Percentiles rank a stretch among this genome's conserved stretches.
phyloP scores from a whole-genome alignment of 2,797 vertebrate genomes.

The Pygocentrus nattereri region DNA sequence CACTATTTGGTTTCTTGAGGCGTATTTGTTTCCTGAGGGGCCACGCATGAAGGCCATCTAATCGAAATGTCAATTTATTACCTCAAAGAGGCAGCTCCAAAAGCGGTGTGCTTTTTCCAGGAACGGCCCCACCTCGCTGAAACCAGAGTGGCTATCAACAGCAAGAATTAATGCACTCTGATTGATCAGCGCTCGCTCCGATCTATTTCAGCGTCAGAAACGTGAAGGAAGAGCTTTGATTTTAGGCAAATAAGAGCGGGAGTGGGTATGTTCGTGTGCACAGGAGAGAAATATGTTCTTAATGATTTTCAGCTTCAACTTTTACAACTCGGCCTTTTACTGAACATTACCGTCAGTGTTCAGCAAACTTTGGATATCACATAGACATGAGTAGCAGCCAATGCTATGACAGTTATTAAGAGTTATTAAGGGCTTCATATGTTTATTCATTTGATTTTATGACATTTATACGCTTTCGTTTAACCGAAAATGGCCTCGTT shows the following conservation, averaged over 20 bases:
- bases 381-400: neutral
- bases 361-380: neutral
- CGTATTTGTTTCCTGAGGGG: conserved; percentile 83
- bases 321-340: neutral
- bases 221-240: conserved; percentile 41
- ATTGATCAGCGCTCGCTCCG: conserved; percentile 63
- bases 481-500: too few species aligned
- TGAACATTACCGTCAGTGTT: neutral
- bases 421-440: too few species aligned
- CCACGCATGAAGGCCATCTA: conserved; percentile 79
- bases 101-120: conserved; percentile 70
- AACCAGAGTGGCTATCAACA: conserved; percentile 73
- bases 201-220: conserved; percentile 54
- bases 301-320: neutral
- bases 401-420: neutral
- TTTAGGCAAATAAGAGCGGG: neutral
- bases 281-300: neutral
- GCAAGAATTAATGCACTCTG: conserved; percentile 70
- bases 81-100: conserved; percentile 75
- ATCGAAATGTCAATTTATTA: conserved; percentile 87
- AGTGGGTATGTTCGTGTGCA: neutral
- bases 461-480: too few species aligned
- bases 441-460: too few species aligned
- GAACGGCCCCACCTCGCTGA: conserved; percentile 72
- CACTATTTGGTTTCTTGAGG: conserved; percentile 86